These are phyloP conservation scores for Clarias macrocephalus DNA, from an alignment of 2,113 vertebrate genomes.

Conservation along the genomic window DNA sequence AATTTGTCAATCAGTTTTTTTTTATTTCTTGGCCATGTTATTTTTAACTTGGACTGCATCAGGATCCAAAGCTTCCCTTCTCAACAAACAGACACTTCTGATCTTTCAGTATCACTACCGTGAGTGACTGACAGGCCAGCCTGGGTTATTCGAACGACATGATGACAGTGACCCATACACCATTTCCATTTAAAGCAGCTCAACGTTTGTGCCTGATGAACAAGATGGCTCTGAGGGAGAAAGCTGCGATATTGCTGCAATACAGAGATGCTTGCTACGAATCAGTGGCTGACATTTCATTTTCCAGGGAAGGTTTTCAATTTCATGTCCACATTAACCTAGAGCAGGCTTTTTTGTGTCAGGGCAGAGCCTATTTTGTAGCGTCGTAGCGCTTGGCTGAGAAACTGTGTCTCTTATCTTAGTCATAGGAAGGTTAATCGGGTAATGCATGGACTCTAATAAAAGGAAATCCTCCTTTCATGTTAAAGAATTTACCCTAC, in stretches of 20 bases:
- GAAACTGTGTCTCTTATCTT: conserved; percentile 12
- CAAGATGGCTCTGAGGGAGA: conserved; percentile 47
- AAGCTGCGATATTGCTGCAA: conserved; percentile 21
- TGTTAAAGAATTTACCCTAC: not conserved
- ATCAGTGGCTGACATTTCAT: conserved; percentile 46
- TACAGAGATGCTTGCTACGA: conserved; percentile 21
- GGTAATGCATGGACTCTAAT: conserved; percentile 1
- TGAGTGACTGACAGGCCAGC: not conserved
- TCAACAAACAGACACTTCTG: not conserved
- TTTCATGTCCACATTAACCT: conserved; percentile 50
- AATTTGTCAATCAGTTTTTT: not conserved
- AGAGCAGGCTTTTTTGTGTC: conserved; percentile 6
- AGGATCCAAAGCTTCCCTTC: not conserved
- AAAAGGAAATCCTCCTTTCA: conserved; percentile 3
- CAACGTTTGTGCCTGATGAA: conserved; percentile 31
- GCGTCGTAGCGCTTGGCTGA: not conserved
- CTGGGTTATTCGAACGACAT: conserved; percentile 5
- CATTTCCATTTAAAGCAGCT: conserved; percentile 27
- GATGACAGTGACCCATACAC: conserved; percentile 12
- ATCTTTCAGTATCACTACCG: conserved; percentile 1
- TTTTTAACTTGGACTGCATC: not conserved
- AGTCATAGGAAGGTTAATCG: conserved; percentile 24
- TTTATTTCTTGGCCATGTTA: not conserved
- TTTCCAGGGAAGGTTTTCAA: conserved; percentile 38
- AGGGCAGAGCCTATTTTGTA: conserved; percentile 31